Percentiles rank a stretch among this genome's conserved stretches.
phyloP scores from a whole-genome alignment of 2,113 vertebrate genomes.

The Equus przewalskii region DNA sequence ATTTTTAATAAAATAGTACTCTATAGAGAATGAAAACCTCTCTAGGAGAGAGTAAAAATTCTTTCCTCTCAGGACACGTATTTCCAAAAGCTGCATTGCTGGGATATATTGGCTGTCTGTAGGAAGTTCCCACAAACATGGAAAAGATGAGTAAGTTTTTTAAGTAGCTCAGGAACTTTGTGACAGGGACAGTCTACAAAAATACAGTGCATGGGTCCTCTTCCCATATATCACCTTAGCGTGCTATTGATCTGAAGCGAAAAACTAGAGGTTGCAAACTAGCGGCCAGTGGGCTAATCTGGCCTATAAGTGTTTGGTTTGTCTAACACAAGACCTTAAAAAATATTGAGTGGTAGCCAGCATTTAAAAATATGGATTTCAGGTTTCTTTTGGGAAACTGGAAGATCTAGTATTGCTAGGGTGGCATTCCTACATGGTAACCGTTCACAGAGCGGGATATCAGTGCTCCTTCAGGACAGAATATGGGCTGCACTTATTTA shows the following conservation, averaged over 20 bases:
- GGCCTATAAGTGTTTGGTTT: not conserved
- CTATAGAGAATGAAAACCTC: not conserved
- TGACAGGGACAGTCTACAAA: not conserved
- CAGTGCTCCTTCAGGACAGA: not conserved
- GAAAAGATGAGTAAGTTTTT: not conserved
- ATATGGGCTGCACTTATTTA: not conserved
- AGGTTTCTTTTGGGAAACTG: not conserved
- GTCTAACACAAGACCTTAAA: not conserved
- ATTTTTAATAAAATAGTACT: not conserved
- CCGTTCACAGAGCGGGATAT: not conserved
- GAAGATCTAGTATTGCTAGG: not conserved
- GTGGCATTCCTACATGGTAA: not conserved
- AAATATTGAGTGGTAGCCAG: not conserved
- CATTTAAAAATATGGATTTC: slow-evolving; percentile 20
- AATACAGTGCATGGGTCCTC: not conserved
- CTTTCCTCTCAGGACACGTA: not conserved
- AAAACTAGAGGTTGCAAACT: not conserved
- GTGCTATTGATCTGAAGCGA: not conserved
- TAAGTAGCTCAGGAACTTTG: not conserved
- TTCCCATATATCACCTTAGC: not conserved
- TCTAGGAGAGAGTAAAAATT: not conserved
- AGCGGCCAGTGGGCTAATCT: not conserved
- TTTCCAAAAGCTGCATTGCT: slow-evolving; percentile 53
- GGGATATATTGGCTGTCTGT: not conserved
- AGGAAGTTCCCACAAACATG: not conserved